Percentiles rank a stretch among this genome's conserved stretches.
Evolutionary conservation across 2,888 invertebrate species (phyloP).

Genomic region (Trachelus troglodyta): DNA sequence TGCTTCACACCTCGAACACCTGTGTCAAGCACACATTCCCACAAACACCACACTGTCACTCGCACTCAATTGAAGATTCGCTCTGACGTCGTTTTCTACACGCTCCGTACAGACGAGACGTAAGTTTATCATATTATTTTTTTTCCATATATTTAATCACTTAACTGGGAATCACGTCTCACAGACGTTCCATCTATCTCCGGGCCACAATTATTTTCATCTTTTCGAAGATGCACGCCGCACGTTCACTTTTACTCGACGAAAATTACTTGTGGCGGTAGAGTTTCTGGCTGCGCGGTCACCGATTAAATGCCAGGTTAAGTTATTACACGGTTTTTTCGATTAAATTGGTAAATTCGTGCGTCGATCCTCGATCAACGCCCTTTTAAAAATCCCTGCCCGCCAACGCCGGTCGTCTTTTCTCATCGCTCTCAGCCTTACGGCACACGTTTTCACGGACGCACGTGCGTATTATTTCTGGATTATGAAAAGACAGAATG

Average conservation of each 20-base stretch:
- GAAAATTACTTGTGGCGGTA: too few species aligned
- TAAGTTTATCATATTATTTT: neutral
- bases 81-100: neutral
- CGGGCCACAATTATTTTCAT: too few species aligned
- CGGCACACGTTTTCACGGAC: neutral
- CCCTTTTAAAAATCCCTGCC: neutral
- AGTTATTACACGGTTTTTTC: neutral
- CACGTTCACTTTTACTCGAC: too few species aligned
- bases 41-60: conserved; percentile 10
- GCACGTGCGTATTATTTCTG: neutral
- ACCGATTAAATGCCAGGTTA: too few species aligned
- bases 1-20: conserved; percentile 24
- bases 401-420: neutral
- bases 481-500: neutral
- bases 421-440: neutral
- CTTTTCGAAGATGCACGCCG: too few species aligned
- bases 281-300: too few species aligned
- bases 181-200: too few species aligned
- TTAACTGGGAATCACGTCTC: too few species aligned
- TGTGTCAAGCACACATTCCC: conserved; percentile 11
- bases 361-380: neutral
- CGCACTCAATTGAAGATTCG: neutral
- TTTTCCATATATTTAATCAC: neutral
- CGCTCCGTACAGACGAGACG: conserved; percentile 5
- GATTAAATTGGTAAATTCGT: neutral